Percentiles rank a stretch among this genome's conserved stretches.
Evolutionary conservation across 2,113 vertebrate species (phyloP).

Genomic region (Perca schrenkii): DNA sequence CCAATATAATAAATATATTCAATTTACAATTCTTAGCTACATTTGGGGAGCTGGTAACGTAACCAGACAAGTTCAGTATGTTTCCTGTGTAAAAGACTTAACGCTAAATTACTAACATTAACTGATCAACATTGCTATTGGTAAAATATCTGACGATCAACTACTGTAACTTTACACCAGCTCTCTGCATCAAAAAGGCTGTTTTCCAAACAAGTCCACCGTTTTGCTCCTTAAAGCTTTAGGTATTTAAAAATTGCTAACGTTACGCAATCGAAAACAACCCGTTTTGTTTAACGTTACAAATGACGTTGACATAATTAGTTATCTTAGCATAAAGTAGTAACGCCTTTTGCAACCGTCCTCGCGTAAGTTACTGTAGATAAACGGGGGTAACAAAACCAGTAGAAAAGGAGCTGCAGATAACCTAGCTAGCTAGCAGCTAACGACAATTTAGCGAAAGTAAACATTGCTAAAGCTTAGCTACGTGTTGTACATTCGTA

Average conservation of each 20-base stretch:
- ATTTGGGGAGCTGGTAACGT: neutral
- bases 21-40: neutral
- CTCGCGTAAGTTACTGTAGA: accelerated
- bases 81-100: neutral
- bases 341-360: accelerated
- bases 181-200: neutral
- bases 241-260: neutral
- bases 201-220: neutral
- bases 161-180: neutral
- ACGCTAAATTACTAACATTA: neutral
- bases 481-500: constrained; percentile 11
- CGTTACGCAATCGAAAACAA: neutral
- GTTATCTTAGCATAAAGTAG: neutral
- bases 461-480: constrained; percentile 43
- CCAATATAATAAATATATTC: neutral
- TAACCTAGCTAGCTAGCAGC: too few species aligned
- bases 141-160: neutral
- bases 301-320: neutral
- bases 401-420: neutral
- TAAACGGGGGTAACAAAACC: neutral
- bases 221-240: neutral
- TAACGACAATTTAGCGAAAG: neutral
- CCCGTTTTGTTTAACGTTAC: neutral
- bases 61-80: neutral
- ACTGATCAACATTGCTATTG: neutral